Base-by-base conservation (phyloP, 1,140 invertebrate genomes). In the Drosophila leontia region DNA sequence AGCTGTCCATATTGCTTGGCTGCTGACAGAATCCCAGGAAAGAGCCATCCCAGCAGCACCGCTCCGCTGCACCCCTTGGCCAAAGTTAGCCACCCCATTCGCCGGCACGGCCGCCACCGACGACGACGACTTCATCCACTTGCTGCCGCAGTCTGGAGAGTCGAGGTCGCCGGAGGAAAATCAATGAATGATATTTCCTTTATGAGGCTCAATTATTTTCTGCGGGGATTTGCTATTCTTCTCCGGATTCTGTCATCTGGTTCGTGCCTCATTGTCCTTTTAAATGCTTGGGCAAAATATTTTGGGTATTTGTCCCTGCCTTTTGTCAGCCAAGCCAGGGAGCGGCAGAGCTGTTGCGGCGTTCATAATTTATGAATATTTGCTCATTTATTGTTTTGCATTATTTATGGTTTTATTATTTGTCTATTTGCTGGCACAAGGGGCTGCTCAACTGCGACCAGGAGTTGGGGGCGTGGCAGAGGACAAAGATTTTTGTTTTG, bases 311-410 rank as follows among this genome's bases (percentile, higher is more conserved):
- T 82, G 76, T 71, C 67, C 80, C 80, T 59, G 71, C 62, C 72
- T 79, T 86, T 77, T 82, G 82, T 87, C 47, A 50, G 68, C 44
- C 47, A 53, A 45, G 70, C 13, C 34, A 15, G 35, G 44, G 11
- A 50, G 15, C 15, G 26, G 48, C 23, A 6, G 17, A 37, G 51
- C 34, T 35, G 47, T 51, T 70, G 53, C 70, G 59, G 70, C 65
- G 78, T 80, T 84, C 86, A 91, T 91, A 91, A 91, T 82, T 91
- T 91, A 88, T 91, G 86, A 88, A 91, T 91, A 91, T 79, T 88
- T 88, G 84, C 63, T 88, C 81, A 91, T 88, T 88, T 88, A 90
- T 88, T 88, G 86, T 91, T 87, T 88, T 87, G 80, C 72, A 87
- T 87, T 87, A 87, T 87, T 87, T 84, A 87, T 87, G 84, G 77